These are phyloP conservation scores for Mythimna pallens DNA, from an alignment of 2,888 invertebrate species.

Conservation along the genomic window DNA sequence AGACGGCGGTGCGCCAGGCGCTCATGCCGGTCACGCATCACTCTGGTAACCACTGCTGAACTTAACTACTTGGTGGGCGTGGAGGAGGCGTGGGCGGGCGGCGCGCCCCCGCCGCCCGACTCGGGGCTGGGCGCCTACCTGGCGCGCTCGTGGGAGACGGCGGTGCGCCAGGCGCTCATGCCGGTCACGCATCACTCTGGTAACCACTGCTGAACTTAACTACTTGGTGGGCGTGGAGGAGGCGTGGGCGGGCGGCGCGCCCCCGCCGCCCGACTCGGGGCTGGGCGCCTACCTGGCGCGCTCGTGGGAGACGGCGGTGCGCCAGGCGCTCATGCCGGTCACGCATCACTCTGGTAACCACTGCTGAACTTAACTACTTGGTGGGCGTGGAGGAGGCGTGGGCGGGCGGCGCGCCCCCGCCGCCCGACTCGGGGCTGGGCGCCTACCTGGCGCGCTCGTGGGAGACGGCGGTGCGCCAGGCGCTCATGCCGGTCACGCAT, in stretches of 20 bases:
- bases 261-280: neutral
- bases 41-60: slow-evolving; percentile 77
- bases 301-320: neutral
- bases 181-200: slow-evolving; percentile 93
- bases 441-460: slow-evolving; percentile 97
- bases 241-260: neutral
- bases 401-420: no score
- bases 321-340: neutral
- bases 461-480: slow-evolving; percentile 98
- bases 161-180: slow-evolving; percentile 97
- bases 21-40: neutral
- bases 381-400: no score
- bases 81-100: no score
- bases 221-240: neutral
- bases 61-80: no score
- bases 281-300: no score
- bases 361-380: no score
- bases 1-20: neutral
- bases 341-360: slow-evolving; percentile 77
- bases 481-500: slow-evolving; percentile 97
- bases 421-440: slow-evolving; percentile 94
- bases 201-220: slow-evolving; percentile 19
- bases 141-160: slow-evolving; percentile 98
- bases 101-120: slow-evolving; percentile 69
- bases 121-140: slow-evolving; percentile 97